Evolutionary conservation across 2,888 invertebrate species (phyloP).

Genomic region (Leptodirus hochenwartii): DNA sequence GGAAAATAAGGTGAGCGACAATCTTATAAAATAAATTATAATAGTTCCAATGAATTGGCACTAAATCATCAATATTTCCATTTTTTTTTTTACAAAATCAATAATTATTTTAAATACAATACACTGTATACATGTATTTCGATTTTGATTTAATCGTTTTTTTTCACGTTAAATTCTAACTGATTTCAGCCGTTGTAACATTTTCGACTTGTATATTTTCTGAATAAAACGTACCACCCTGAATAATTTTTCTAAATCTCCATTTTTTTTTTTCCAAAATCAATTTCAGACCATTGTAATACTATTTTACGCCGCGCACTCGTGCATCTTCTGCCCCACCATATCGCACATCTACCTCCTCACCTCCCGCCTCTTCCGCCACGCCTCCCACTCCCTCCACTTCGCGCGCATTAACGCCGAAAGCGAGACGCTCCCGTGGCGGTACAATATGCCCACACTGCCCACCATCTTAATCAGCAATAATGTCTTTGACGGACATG

Average conservation of each 20-base stretch:
- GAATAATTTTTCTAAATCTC: conserved; percentile 6
- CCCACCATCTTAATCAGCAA: conserved; percentile 72
- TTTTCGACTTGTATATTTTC: no score
- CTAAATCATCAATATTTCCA: no score
- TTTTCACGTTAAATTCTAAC: no score
- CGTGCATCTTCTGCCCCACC: conserved; percentile 57
- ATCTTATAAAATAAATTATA: conserved; percentile 6
- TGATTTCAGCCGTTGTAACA: no score
- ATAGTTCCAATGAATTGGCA: no score
- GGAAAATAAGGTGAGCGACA: conserved; percentile 34
- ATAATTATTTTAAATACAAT: no score
- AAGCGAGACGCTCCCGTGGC: conserved; percentile 75
- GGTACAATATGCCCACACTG: conserved; percentile 57
- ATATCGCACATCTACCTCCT: conserved; percentile 37
- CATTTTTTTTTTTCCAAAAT: conserved; percentile 8
- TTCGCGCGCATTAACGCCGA: conserved; percentile 64
- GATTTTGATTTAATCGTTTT: no score
- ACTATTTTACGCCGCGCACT: conserved; percentile 58
- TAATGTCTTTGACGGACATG: no score
- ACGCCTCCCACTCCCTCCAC: conserved; percentile 41
- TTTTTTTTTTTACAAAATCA: no score
- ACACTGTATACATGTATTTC: no score
- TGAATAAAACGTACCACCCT: no score
- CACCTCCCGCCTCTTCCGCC: conserved; percentile 33
- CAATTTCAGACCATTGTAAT: no score